Base-by-base conservation (phyloP, 2,113 vertebrate species). In the Hiodon tergisus region DNA sequence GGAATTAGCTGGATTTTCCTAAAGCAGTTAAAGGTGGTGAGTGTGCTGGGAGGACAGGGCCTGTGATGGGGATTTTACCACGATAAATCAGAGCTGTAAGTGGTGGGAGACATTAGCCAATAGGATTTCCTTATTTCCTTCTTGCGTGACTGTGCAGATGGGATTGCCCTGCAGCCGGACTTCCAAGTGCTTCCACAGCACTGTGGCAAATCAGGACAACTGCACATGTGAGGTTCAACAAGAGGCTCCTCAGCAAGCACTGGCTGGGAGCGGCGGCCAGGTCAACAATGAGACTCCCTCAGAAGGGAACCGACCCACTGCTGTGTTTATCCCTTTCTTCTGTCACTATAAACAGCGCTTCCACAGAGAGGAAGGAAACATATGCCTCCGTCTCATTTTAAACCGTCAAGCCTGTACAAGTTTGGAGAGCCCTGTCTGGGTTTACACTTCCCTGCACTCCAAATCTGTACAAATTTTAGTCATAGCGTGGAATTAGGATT, bases 51-150 rank as follows among this genome's bases (percentile, higher is more conserved):
- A 88, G 90, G 16, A 58, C 90, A 84, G 90, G 88, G 86, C 85
- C 89, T 78, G 11, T 85, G 88, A 88, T 90, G 91, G 91, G 90
- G 92, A 91, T 91, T 91, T 91, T 90, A 91, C 85, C 86, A 86
- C 92, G 89, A 93, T 91, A 91, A 91, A 91, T 91, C 89, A 89
- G 83, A 69, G 81, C 85, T 85, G 84, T 82, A 77, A 85, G 87
- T 85, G 90, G 86, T 62, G 72, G 65, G 84, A 87, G 84, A 85
- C 85, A 87, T 89, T 88, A 90, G 85, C 89, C 88, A 90, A 89
- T 87, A 84, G 85, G 75, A 85, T 83, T 89, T 88, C 84, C 84
- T 83, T 79, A 47, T 86, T 89, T 31, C 85, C 78, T 89, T 88
- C 79, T 89, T 92, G 89, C 85, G 85, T 93, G 94, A 93, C 46